Conservation (phyloP, 2,797 vertebrate species). For the Malurus splendens region DNA sequence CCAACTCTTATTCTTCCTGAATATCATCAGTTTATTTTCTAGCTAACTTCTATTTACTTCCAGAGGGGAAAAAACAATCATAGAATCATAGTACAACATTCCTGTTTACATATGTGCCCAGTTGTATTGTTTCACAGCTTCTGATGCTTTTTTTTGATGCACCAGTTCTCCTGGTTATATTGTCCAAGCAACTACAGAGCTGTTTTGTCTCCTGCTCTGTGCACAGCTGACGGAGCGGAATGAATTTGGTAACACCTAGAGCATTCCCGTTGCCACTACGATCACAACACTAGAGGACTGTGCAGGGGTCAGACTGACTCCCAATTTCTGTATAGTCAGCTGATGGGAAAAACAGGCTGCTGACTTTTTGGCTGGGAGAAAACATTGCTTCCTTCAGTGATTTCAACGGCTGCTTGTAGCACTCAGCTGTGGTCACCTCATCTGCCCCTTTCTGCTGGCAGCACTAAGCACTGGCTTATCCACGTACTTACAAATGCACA, state of each 20-base stretch:
- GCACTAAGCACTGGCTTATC: background rate
- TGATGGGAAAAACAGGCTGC: conserved; percentile 6
- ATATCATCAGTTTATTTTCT: background rate
- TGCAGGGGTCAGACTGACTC: background rate
- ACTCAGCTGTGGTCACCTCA: background rate
- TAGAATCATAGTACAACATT: background rate
- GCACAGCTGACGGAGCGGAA: background rate
- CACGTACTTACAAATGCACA: conserved; percentile 11
- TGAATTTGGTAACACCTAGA: background rate
- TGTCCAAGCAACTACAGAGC: background rate
- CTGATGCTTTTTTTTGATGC: background rate
- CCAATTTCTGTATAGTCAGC: background rate
- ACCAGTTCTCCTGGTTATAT: background rate
- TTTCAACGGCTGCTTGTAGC: background rate
- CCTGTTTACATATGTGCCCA: background rate
- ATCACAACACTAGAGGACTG: background rate
- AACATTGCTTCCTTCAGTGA: conserved; percentile 23
- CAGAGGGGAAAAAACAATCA: background rate
- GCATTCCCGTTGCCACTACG: background rate
- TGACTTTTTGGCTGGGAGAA: conserved; percentile 7
- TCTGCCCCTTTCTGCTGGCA: conserved; percentile 28
- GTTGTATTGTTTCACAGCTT: background rate
- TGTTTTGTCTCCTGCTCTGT: background rate
- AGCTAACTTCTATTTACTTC: background rate
- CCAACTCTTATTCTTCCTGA: background rate